These are phyloP conservation scores for Zaprionus gabonicus DNA, from an alignment of 1,140 invertebrate genomes.

Conservation along the genomic window DNA sequence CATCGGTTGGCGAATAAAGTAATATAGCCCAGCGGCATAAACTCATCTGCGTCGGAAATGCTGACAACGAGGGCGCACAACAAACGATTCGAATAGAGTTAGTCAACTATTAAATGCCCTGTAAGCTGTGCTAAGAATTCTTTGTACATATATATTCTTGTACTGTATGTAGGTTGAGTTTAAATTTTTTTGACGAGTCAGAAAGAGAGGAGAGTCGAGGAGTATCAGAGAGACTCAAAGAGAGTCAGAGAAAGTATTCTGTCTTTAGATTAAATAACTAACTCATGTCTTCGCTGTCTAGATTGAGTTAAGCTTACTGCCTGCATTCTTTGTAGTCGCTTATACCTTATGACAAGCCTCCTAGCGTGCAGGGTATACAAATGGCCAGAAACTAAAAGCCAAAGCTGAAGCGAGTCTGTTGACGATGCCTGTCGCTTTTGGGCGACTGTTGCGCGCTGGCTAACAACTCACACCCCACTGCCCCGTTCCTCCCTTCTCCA, in stretches of 20 bases:
- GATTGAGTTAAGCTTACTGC: not conserved
- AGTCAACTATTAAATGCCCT: not conserved
- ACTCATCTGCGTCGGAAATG: constrained; percentile 79
- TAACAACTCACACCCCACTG: constrained; percentile 11
- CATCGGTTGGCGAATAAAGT: constrained; percentile 60
- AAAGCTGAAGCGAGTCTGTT: constrained; percentile 46
- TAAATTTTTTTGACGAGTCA: no score
- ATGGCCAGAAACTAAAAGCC: constrained; percentile 46
- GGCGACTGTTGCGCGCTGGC: constrained; percentile 60
- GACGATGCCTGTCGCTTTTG: constrained; percentile 50
- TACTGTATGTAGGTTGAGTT: no score
- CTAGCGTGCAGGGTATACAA: constrained; percentile 1
- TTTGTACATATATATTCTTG: no score
- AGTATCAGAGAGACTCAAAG: no score
- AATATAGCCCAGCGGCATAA: constrained; percentile 77
- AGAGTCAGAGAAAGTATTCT: no score
- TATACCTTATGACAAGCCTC: not conserved
- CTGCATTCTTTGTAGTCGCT: no score
- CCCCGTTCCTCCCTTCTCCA: not conserved
- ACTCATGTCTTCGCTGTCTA: no score
- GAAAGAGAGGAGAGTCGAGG: no score
- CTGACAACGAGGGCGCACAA: constrained; percentile 61
- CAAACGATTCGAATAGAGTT: not conserved
- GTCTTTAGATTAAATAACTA: no score
- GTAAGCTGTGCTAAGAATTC: not conserved